These are phyloP conservation scores for Strigops habroptila DNA, from an alignment of 2,113 vertebrate species.

Conservation along the genomic window DNA sequence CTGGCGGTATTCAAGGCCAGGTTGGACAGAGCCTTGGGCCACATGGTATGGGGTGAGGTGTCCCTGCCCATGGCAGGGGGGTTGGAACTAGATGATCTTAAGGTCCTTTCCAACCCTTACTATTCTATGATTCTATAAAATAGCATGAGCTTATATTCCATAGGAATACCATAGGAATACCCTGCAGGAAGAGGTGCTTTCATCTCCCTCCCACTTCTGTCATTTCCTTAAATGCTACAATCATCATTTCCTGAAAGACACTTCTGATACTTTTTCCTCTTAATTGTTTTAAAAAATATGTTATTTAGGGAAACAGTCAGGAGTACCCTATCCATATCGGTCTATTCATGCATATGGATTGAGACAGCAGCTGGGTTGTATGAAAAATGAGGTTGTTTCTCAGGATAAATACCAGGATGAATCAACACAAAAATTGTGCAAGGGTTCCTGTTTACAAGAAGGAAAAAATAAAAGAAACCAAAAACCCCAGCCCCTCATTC, in stretches of 20 bases:
- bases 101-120: too few species aligned
- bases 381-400: neutral
- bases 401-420: neutral
- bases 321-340: neutral
- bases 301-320: neutral
- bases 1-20: too few species aligned
- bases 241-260: neutral
- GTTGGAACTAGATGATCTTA: too few species aligned
- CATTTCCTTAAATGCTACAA: neutral
- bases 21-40: too few species aligned
- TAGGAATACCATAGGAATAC: neutral
- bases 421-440: neutral
- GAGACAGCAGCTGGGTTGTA: neutral
- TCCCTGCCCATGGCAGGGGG: too few species aligned
- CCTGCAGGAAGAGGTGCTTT: neutral
- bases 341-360: neutral
- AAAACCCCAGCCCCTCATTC: neutral
- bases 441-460: neutral
- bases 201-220: fast-evolving
- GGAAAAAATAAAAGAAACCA: neutral
- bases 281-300: neutral
- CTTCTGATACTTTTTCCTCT: neutral
- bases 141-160: neutral
- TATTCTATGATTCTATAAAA: too few species aligned
- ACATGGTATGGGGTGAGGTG: too few species aligned